Percentiles rank a stretch among this genome's conserved stretches.
Evolutionary conservation across 2,888 invertebrate genomes (phyloP).

Genomic region (Philonicus albiceps): DNA sequence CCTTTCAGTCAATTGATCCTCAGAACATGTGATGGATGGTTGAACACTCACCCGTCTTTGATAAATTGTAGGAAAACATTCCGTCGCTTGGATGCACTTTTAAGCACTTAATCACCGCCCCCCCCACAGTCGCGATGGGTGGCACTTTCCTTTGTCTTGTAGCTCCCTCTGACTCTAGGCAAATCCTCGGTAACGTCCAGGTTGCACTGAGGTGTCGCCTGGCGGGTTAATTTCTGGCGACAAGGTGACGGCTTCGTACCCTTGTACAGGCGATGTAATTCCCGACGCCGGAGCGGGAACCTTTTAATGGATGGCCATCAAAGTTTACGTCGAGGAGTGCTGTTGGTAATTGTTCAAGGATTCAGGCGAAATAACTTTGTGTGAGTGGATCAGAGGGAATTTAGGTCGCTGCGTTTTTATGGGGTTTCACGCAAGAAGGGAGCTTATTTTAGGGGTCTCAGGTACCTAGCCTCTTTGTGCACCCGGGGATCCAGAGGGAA

Average conservation of each 20-base stretch:
- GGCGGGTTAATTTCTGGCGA: background rate
- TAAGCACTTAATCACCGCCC: background rate
- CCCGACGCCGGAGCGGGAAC: background rate
- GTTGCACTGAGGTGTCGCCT: background rate
- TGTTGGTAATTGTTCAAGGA: background rate
- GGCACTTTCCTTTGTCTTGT: background rate
- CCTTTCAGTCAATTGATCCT: background rate
- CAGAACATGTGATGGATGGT: background rate
- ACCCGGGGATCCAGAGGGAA: background rate
- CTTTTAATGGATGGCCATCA: background rate
- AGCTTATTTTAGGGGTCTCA: background rate
- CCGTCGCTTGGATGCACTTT: slow-evolving; percentile 16
- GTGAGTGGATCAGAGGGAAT: background rate
- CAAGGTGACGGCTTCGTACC: background rate
- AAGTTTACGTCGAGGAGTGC: slow-evolving; percentile 1
- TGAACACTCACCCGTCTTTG: background rate
- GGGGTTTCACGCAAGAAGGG: background rate
- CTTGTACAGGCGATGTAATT: background rate
- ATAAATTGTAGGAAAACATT: background rate
- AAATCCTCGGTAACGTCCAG: background rate
- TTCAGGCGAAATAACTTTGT: background rate
- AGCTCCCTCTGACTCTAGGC: background rate
- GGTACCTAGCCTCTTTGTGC: background rate
- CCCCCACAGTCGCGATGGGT: background rate
- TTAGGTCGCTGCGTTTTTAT: slow-evolving; percentile 9